These are phyloP conservation scores for Mobula hypostoma DNA, from an alignment of 2,113 vertebrate species.

Conservation along the genomic window DNA sequence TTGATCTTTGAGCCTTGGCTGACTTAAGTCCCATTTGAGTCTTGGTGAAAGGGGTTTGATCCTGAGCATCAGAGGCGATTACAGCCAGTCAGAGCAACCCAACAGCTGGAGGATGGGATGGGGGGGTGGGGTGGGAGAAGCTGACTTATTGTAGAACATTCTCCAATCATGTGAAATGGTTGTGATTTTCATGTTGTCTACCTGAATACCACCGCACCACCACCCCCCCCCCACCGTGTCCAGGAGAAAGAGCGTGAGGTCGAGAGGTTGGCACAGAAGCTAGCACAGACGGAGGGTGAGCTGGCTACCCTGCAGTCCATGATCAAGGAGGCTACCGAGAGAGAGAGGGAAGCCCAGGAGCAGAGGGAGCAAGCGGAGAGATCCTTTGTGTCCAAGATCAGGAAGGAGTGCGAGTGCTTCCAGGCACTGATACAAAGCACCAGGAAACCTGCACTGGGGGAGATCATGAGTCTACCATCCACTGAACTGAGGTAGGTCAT, in stretches of 20 bases:
- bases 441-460: not conserved
- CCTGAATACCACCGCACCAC: too few relatives aligned
- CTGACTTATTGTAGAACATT: too few relatives aligned
- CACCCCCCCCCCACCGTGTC: not conserved
- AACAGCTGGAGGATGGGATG: too few relatives aligned
- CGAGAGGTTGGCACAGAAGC: constrained; percentile 39
- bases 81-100: too few relatives aligned
- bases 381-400: constrained; percentile 48
- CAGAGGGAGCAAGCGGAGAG: constrained; percentile 47
- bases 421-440: constrained; percentile 43
- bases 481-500: constrained; percentile 48
- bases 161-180: too few relatives aligned
- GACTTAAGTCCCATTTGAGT: too few relatives aligned
- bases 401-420: constrained; percentile 43
- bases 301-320: constrained; percentile 40
- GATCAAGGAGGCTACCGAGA: constrained; percentile 46
- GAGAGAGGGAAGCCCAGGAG: constrained; percentile 40
- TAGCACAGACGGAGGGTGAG: constrained; percentile 49
- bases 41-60: too few relatives aligned
- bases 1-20: too few relatives aligned
- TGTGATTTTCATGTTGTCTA: not conserved
- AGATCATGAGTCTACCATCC: not conserved
- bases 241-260: constrained; percentile 49
- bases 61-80: too few relatives aligned
- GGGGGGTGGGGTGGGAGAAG: too few relatives aligned